Base-by-base conservation (phyloP, 2,888 invertebrate genomes). In the Pammene fasciana region DNA sequence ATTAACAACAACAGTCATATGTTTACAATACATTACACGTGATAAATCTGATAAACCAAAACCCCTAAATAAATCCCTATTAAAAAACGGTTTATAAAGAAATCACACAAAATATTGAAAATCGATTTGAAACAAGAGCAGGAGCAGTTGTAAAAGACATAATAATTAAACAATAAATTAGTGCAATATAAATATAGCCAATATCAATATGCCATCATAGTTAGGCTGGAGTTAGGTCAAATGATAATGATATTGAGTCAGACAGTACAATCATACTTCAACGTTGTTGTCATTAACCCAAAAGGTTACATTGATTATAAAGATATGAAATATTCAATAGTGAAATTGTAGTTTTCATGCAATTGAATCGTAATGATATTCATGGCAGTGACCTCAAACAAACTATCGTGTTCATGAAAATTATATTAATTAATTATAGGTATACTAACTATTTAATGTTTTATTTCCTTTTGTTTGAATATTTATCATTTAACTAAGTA, bases 371-470 rank as follows among this genome's bases (percentile, higher is more conserved):
- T 72, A 72, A 61, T 60, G 50, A 73, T 26, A 70, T 75, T 70
- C 71, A 52, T 66, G 76, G 73, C 75, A 77, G 43, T 79, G 81
- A 82, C 79, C 81, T 74, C 78, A 76, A 61, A 50, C 45, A 36
- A 57, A 48, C 18, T 56, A 41, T 34, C 38, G 43, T 56, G 16
- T 26, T 43, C 18, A 57, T 18, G 43, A 7, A 57, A 59, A 61
- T 72, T 64, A 61, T 62, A 65, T 60, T 55, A 14, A 43, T 57
- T 13, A 9, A 38, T n/a, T n/a, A n/a, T n/a, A n/a, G n/a, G n/a
- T 52, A 9, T 50, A 16, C 18, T 36, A 7, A 4, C 36, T 5
- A 38, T 9, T 5, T 38, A 9, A 38, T 5, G 38, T 38, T 38
- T 38, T 38, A 9, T 5, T 38, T 9, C 38, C 8, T 38, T 38